Evolutionary conservation across 1,140 invertebrate genomes (phyloP).

Genomic region (Rhyacophila brunnea): DNA sequence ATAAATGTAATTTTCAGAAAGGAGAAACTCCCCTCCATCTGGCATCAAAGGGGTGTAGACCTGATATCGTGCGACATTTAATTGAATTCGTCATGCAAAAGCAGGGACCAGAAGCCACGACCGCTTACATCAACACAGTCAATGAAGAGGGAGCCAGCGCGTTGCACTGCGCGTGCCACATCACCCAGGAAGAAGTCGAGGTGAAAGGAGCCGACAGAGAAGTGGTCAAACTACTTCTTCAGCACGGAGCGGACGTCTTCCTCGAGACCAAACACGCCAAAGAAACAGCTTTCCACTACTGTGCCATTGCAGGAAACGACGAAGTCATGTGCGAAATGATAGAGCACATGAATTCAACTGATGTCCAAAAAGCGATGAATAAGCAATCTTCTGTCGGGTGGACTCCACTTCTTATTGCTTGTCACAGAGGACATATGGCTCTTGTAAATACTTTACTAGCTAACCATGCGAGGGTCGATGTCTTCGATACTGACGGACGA

Average conservation of each 20-base stretch:
- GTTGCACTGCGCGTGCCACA: constrained; percentile 84
- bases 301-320: constrained; percentile 92
- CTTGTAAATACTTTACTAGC: constrained; percentile 82
- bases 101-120: constrained; percentile 68
- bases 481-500: constrained; percentile 95
- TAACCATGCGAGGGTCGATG: constrained; percentile 95
- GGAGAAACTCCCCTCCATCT: constrained; percentile 95
- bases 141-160: constrained; percentile 92
- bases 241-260: constrained; percentile 86
- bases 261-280: constrained; percentile 80
- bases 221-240: constrained; percentile 82
- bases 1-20: constrained; percentile 73
- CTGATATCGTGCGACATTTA: constrained; percentile 82
- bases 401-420: constrained; percentile 94
- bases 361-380: constrained; percentile 91
- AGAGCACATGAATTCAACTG: constrained; percentile 78
- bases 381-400: constrained; percentile 88
- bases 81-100: constrained; percentile 81
- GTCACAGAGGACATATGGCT: constrained; percentile 76
- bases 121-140: constrained; percentile 74
- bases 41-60: constrained; percentile 80
- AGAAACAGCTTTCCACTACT: constrained; percentile 95
- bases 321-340: constrained; percentile 93
- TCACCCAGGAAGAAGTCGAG: constrained; percentile 73
- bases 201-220: constrained; percentile 82